Base-by-base conservation (phyloP, 2,888 invertebrate species). In the Acrobasis suavella region DNA sequence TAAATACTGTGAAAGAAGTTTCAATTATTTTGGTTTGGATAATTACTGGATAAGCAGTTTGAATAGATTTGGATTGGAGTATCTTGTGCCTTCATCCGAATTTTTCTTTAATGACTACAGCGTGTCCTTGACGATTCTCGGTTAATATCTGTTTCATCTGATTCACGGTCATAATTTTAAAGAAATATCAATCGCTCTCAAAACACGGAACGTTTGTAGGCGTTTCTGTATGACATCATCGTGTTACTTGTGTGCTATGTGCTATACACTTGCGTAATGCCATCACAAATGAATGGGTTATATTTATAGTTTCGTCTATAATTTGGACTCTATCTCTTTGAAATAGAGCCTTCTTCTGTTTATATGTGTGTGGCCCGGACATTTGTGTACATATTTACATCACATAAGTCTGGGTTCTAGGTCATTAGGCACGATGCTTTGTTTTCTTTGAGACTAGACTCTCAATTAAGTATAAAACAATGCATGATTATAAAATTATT, bases 171-270 rank as follows among this genome's bases (percentile, higher is more conserved):
- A 12, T 22, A 32, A 22, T 51, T 51, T 51, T 32, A 51, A 12
- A 51, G 51, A 51, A 51, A 50, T 32, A 52, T 52, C n/a, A 32
- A 17, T 22, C 15, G 14, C 9, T 15, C 3, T n/a, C 17, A 32
- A 37, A 50, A 72, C 67, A 65, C 65, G 56, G 64, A 58, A 68
- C 67, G 66, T 62, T 74, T 71, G 16, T 8, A 42, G 81, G 83
- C 77, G 85, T 76, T 73, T 76, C 70, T 72, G 62, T 67, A 81
- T 87, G 89, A 89, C 85, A 87, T 88, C 89, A 89, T 67, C 76
- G 55, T 82, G 72, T 83, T 68, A 63, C 63, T 64, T 69, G 72
- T 73, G 49, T 49, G 61, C 22, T 22, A 22, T 22, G 64, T 71
- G 64, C 68, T 70, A 71, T 70, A 75, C 72, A 67, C 70, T 73